phyloP scores from a whole-genome alignment of 2,113 vertebrate genomes.

The Lontra canadensis region DNA sequence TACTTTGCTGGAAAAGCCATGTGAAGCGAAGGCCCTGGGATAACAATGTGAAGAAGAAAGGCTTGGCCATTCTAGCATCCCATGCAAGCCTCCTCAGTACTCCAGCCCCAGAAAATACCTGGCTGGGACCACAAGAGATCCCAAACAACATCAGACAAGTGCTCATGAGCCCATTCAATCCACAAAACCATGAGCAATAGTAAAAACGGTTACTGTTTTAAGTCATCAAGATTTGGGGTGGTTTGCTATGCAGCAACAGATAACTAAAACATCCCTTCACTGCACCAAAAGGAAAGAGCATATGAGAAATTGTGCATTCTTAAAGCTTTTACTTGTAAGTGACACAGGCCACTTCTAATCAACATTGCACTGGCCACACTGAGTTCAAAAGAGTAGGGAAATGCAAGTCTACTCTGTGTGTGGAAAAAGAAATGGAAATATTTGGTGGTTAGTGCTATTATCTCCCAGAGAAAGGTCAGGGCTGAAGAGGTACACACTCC shows the following conservation, averaged over 20 bases:
- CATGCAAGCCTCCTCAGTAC: neutral
- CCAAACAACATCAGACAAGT: neutral
- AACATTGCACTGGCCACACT: neutral
- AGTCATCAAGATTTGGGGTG: neutral
- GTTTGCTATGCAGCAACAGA: neutral
- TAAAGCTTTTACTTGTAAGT: neutral
- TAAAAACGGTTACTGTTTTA: neutral
- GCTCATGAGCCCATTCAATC: neutral
- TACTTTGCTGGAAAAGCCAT: neutral
- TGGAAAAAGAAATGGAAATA: neutral
- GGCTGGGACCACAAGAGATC: neutral
- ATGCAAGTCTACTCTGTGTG: neutral
- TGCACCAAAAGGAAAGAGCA: neutral
- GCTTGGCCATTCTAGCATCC: neutral
- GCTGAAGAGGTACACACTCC: neutral
- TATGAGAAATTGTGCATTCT: neutral
- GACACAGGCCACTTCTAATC: neutral
- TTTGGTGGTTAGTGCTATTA: neutral
- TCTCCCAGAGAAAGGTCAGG: neutral
- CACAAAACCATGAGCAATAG: neutral
- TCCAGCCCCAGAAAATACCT: neutral
- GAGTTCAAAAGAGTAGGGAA: neutral
- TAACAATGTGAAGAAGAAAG: neutral
- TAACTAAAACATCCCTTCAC: neutral
- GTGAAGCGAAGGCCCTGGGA: neutral